A percentile compares a stretch with the other conserved stretches of the same genome.
These are phyloP conservation scores for Drosophila melanosoma DNA, from an alignment of 2,888 invertebrate genomes.

Conservation along the genomic window DNA sequence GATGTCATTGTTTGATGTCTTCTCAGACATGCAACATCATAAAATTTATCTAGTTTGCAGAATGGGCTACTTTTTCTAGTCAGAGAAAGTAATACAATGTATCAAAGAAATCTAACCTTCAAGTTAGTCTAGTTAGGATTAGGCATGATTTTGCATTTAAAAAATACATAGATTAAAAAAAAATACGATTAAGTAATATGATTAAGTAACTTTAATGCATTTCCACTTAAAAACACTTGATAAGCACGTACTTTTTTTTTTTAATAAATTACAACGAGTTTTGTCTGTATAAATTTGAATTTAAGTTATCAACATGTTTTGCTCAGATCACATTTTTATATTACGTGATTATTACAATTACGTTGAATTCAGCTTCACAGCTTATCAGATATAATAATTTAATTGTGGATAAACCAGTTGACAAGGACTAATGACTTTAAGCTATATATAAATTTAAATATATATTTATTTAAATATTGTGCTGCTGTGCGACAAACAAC, in stretches of 20 bases:
- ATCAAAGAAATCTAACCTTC: neutral
- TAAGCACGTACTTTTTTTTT: neutral
- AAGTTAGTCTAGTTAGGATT: neutral
- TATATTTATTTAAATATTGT: slow-evolving; percentile 2
- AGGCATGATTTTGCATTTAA: neutral
- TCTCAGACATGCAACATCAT: neutral
- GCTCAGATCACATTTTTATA: neutral
- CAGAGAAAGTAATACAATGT: neutral
- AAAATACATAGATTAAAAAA: neutral
- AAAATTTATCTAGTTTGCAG: neutral
- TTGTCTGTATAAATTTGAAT: neutral
- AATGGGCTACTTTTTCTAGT: neutral
- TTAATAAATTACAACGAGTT: neutral
- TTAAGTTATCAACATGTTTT: neutral
- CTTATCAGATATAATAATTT: slow-evolving; percentile 5
- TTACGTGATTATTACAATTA: neutral
- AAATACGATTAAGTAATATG: too few species aligned
- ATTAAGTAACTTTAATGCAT: neutral
- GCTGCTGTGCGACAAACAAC: slow-evolving; percentile 6
- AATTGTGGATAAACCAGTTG: neutral
- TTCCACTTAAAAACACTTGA: neutral
- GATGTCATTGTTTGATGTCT: neutral
- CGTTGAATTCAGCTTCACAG: slow-evolving; percentile 4
- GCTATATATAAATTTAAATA: neutral
- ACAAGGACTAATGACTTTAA: slow-evolving; percentile 9